A percentile compares a stretch with the other conserved stretches of the same genome.
Evolutionary conservation across 2,113 vertebrate genomes (phyloP).

Genomic region (Apteryx owenii): DNA sequence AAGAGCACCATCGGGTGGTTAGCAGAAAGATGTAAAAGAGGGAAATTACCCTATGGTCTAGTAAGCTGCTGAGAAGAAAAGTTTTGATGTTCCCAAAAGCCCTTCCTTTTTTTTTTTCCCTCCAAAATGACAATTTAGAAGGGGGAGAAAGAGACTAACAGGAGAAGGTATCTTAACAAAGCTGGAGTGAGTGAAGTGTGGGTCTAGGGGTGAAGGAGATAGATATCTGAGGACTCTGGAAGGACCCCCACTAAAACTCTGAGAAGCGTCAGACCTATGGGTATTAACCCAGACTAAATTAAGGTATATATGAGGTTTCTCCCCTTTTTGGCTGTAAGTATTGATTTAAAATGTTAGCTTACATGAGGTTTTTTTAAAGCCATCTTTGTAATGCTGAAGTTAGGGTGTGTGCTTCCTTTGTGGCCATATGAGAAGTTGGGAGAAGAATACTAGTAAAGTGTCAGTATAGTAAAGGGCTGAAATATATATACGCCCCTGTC

Average conservation of each 20-base stretch:
- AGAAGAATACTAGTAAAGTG: neutral
- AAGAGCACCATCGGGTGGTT: neutral
- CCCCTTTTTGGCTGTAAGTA: neutral
- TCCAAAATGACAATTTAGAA: neutral
- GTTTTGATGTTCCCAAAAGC: neutral
- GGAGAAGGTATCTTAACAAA: rapidly evolving
- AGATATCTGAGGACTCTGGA: neutral
- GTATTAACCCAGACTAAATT: neutral
- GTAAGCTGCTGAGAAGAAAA: neutral
- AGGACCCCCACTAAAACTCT: neutral
- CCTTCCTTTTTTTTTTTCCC: neutral
- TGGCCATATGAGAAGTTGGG: neutral
- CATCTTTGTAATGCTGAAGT: neutral
- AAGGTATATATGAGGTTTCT: neutral
- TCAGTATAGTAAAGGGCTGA: neutral
- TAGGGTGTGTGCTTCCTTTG: neutral
- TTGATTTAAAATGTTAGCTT: neutral
- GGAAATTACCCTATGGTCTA: rapidly evolving
- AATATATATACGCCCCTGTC: neutral
- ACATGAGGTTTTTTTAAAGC: neutral
- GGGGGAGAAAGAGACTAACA: neutral
- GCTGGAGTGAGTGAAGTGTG: neutral
- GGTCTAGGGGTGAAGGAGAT: neutral
- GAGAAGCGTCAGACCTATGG: neutral
- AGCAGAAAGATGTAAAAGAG: neutral